Conservation (phyloP, 1,140 invertebrate genomes). For the Sitobion miscanthi region DNA sequence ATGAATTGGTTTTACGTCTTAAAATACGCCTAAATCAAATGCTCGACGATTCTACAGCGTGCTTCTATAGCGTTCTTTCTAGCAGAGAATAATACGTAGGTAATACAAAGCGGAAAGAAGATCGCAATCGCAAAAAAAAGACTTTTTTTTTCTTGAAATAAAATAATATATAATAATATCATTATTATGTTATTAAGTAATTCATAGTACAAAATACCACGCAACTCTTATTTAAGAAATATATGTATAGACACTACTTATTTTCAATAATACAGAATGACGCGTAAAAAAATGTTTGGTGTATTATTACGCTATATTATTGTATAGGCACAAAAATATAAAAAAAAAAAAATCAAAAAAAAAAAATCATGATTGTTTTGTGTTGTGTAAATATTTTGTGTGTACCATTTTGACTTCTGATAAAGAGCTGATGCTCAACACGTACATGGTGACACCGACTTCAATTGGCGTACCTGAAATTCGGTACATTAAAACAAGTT, state of each 20-base stretch:
- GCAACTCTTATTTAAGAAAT: constrained; percentile 31
- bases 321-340: constrained; percentile 19
- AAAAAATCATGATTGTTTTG: constrained; percentile 38
- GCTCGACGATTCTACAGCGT: constrained; percentile 44
- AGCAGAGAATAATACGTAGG: constrained; percentile 48
- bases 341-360: constrained; percentile 17
- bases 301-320: constrained; percentile 24
- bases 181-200: neutral
- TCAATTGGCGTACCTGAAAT: constrained; percentile 67
- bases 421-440: constrained; percentile 71
- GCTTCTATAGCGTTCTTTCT: constrained; percentile 52
- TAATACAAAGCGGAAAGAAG: constrained; percentile 54
- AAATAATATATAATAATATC: neutral
- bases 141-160: constrained; percentile 14
- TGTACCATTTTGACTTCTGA: constrained; percentile 73
- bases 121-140: constrained; percentile 41
- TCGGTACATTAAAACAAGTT: constrained; percentile 53
- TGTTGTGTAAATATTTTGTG: constrained; percentile 52
- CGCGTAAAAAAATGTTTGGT: constrained; percentile 38
- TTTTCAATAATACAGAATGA: constrained; percentile 28
- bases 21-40: constrained; percentile 25
- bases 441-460: constrained; percentile 71
- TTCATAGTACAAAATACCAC: constrained; percentile 18
- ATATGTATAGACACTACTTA: constrained; percentile 26
- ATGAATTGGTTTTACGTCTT: neutral